phyloP scores from a whole-genome alignment of 2,797 vertebrate species.

The Melanotaenia trifasciata region DNA sequence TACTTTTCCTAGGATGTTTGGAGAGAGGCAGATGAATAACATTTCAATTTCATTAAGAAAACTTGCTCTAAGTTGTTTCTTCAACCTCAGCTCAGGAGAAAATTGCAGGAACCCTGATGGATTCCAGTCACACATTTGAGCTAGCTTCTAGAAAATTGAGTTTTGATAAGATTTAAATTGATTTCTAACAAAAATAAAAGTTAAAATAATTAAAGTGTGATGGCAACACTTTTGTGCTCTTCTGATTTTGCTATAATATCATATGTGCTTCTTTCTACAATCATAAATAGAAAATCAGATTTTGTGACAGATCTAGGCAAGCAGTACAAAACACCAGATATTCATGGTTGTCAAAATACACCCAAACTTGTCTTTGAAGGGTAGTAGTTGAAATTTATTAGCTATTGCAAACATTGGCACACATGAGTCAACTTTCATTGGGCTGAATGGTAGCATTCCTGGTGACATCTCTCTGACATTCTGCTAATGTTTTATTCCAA shows the following conservation, averaged over 20 bases:
- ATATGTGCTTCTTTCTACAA: too few species aligned
- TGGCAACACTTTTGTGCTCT: too few species aligned
- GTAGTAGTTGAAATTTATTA: too few species aligned
- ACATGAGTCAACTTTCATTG: not conserved
- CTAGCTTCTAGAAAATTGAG: not conserved
- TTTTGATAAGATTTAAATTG: too few species aligned
- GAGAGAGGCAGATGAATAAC: not conserved
- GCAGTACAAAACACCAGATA: not conserved
- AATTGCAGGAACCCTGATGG: not conserved
- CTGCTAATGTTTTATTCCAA: not conserved
- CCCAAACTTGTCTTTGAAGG: too few species aligned
- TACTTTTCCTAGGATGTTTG: not conserved
- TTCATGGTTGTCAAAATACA: not conserved
- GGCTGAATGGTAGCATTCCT: not conserved
- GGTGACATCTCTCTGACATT: not conserved
- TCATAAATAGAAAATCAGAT: too few species aligned
- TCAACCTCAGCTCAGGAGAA: not conserved
- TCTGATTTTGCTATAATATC: too few species aligned
- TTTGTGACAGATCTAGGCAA: too few species aligned
- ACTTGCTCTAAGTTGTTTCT: not conserved
- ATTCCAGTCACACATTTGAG: not conserved
- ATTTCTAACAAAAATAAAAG: too few species aligned
- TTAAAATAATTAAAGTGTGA: too few species aligned
- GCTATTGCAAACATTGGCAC: too few species aligned
- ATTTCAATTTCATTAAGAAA: not conserved